Conservation (phyloP, 2,797 vertebrate genomes). For the Peromyscus attwateri region DNA sequence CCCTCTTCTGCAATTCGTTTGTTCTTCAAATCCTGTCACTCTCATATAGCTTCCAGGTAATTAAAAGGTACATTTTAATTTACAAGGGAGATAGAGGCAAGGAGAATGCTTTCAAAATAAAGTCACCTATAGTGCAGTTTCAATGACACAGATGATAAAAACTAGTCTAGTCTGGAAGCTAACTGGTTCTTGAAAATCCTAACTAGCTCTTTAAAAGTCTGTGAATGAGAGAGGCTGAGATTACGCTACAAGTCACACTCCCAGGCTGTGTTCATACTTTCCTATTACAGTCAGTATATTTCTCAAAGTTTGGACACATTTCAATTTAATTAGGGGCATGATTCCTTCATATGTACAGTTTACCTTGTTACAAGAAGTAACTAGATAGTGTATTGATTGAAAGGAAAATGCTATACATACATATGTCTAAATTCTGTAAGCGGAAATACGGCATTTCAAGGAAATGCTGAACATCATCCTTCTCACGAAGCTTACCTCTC, state of each 20-base stretch:
- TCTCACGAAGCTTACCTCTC: conserved; percentile 92
- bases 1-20: neutral
- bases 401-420: neutral
- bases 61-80: neutral
- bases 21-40: neutral
- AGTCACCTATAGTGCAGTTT: neutral
- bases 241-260: neutral
- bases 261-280: neutral
- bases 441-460: neutral
- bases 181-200: neutral
- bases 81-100: neutral
- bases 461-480: accelerated
- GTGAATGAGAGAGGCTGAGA: neutral
- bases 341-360: neutral
- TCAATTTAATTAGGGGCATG: neutral
- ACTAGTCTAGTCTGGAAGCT: neutral
- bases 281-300: neutral
- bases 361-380: neutral
- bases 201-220: neutral
- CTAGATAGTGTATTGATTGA: neutral
- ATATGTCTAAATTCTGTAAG: neutral
- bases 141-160: neutral
- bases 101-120: neutral
- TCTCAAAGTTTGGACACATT: neutral
- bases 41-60: neutral